Conservation (phyloP, 2,888 invertebrate species). For the Ectemnius cavifrons region DNA sequence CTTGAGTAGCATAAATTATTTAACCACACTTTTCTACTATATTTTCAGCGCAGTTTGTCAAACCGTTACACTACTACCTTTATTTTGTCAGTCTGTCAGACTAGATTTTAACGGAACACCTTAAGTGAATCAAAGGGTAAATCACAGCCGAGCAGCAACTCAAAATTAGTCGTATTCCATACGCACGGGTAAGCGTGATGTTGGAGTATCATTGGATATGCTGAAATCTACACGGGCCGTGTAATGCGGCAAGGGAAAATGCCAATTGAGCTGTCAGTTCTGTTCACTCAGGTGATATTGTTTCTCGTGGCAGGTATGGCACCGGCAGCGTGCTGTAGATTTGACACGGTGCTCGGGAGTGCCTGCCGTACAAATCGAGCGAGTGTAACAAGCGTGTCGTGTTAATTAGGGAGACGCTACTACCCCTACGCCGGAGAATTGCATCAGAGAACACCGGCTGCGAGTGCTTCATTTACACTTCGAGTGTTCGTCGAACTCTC, state of each 20-base stretch:
- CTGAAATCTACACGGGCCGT: no score
- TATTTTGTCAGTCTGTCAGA: conserved; percentile 16
- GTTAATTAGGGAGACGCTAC: conserved; percentile 22
- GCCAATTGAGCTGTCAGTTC: no score
- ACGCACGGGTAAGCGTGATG: no score
- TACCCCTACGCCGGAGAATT: not conserved
- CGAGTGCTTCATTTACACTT: conserved; percentile 22
- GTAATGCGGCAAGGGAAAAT: no score
- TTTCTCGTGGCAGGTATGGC: not conserved
- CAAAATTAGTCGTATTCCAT: no score
- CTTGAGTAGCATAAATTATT: conserved; percentile 46
- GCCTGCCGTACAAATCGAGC: conserved; percentile 12
- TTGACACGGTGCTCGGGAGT: conserved; percentile 3
- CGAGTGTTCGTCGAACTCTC: conserved; percentile 12
- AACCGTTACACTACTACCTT: conserved; percentile 26
- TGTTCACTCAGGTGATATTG: no score
- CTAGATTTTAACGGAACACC: no score
- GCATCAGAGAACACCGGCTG: not conserved
- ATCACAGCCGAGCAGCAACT: no score
- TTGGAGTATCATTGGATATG: no score
- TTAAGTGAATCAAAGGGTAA: no score
- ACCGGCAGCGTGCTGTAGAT: not conserved
- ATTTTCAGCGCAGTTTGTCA: conserved; percentile 31
- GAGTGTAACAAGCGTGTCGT: conserved; percentile 20
- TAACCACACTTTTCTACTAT: conserved; percentile 38